Conservation (phyloP, 2,888 invertebrate species). For the Sarcophaga subvicina region DNA sequence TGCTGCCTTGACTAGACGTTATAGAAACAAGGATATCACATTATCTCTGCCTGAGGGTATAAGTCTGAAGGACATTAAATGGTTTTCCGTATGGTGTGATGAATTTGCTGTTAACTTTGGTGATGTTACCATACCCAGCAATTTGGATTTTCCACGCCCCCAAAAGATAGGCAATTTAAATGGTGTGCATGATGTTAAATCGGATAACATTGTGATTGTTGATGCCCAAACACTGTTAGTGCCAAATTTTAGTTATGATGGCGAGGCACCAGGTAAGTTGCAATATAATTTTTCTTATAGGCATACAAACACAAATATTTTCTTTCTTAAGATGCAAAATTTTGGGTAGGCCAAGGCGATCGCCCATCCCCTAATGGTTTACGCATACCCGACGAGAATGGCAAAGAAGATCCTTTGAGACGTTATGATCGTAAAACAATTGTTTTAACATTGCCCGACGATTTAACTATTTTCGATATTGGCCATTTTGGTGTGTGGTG, state of each 20-base stretch:
- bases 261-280: conserved; percentile 92
- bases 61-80: conserved; percentile 90
- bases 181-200: conserved; percentile 92
- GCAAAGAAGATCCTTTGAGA: conserved; percentile 89
- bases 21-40: conserved; percentile 91
- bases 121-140: conserved; percentile 90
- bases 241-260: conserved; percentile 95
- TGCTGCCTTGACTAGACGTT: conserved; percentile 88
- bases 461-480: conserved; percentile 94
- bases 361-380: conserved; percentile 92
- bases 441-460: conserved; percentile 93
- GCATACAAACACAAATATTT: neutral
- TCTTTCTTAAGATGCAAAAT: conserved; percentile 90
- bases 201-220: conserved; percentile 93
- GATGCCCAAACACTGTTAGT: conserved; percentile 96
- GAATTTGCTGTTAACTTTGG: conserved; percentile 96
- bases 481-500: conserved; percentile 97
- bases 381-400: conserved; percentile 95
- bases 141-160: conserved; percentile 91
- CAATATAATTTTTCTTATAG: neutral
- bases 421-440: conserved; percentile 93
- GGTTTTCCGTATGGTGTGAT: conserved; percentile 96
- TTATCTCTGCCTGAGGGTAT: conserved; percentile 94
- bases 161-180: conserved; percentile 89
- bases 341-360: conserved; percentile 94